phyloP scores from a whole-genome alignment of 1,140 invertebrate species.

The Pseudomyrmex dendroicus region DNA sequence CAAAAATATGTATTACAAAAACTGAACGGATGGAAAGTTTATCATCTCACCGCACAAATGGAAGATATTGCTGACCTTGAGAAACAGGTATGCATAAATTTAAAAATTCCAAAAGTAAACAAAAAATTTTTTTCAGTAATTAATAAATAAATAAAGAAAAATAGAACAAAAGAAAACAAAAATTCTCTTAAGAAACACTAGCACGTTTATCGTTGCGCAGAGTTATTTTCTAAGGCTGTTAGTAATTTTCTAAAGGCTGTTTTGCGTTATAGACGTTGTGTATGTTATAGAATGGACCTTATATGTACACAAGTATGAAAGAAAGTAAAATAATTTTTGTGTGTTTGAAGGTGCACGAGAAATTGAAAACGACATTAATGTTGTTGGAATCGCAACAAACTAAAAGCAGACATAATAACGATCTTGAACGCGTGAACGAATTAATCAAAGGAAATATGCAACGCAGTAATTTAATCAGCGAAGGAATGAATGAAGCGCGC shows the following conservation, averaged over 20 bases:
- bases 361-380: constrained; percentile 88
- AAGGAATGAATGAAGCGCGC: constrained; percentile 95
- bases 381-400: constrained; percentile 88
- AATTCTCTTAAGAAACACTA: no score
- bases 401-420: constrained; percentile 87
- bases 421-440: constrained; percentile 91
- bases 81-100: constrained; percentile 82
- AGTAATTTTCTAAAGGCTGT: no score
- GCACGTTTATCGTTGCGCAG: no score
- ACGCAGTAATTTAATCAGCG: constrained; percentile 95
- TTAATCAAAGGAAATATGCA: constrained; percentile 97
- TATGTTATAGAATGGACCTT: no score
- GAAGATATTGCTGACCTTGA: constrained; percentile 92
- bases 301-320: no score
- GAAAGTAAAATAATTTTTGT: background rate
- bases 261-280: no score
- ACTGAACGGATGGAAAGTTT: constrained; percentile 97
- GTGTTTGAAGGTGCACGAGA: constrained; percentile 86
- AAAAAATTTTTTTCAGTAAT: no score
- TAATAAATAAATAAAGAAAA: no score
- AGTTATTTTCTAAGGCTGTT: no score
- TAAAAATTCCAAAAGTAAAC: no score
- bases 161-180: no score
- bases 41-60: constrained; percentile 96
- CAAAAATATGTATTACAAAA: constrained; percentile 95